Conservation (phyloP, 1,140 invertebrate species). For the Drosophila tropicalis region DNA sequence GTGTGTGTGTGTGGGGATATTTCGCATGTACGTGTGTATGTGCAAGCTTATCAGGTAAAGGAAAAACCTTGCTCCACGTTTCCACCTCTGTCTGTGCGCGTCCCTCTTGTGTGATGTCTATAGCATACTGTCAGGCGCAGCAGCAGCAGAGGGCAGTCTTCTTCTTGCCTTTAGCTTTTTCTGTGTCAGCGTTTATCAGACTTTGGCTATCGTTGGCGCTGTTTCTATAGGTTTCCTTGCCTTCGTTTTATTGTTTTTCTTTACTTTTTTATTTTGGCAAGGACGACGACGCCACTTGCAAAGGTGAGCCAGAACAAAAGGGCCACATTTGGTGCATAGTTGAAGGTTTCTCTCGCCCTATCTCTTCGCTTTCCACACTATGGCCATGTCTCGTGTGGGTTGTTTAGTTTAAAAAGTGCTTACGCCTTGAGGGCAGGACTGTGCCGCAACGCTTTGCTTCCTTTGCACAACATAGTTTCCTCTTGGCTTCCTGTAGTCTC, state of each 20-base stretch:
- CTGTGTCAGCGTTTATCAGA: slow-evolving; percentile 64
- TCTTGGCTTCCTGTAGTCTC: slow-evolving; percentile 21
- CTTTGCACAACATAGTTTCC: slow-evolving; percentile 20
- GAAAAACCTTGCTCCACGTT: neutral
- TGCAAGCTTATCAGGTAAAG: slow-evolving; percentile 17
- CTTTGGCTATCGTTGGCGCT: slow-evolving; percentile 64
- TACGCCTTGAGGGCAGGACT: slow-evolving; percentile 11
- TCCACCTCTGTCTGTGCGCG: neutral
- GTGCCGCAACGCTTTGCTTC: neutral
- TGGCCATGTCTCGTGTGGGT: slow-evolving; percentile 46
- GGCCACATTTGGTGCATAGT: slow-evolving; percentile 17
- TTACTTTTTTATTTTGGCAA: slow-evolving; percentile 62
- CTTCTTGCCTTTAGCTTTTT: slow-evolving; percentile 30
- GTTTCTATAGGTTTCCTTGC: slow-evolving; percentile 14
- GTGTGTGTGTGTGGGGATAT: slow-evolving; percentile 16
- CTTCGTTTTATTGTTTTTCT: slow-evolving; percentile 45
- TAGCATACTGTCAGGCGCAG: slow-evolving; percentile 45
- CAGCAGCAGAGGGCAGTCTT: slow-evolving; percentile 13
- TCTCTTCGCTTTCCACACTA: slow-evolving; percentile 5
- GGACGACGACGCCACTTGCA: slow-evolving; percentile 38
- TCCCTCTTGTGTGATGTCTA: slow-evolving; percentile 3
- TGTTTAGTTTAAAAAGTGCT: slow-evolving; percentile 53
- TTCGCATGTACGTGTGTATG: slow-evolving; percentile 9
- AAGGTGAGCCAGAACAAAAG: slow-evolving; percentile 9
- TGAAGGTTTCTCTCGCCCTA: slow-evolving; percentile 26